Conservation (phyloP, 2,888 invertebrate genomes). For the Tillus elongatus region DNA sequence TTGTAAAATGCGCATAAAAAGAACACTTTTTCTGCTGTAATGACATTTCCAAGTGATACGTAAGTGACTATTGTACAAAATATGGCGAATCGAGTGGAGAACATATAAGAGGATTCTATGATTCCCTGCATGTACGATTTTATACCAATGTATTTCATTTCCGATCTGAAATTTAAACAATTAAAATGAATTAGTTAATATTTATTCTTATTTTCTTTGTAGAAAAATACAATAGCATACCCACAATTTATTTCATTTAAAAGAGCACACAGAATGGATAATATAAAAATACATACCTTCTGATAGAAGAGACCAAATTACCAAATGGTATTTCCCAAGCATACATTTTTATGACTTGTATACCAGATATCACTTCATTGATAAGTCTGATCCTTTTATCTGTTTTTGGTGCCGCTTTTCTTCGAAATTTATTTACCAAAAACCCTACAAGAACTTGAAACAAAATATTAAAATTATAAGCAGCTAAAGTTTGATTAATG, state of each 20-base stretch:
- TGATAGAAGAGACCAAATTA: slow-evolving; percentile 57
- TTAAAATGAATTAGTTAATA: too few relatives aligned
- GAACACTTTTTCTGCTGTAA: slow-evolving; percentile 73
- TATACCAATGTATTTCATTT: slow-evolving; percentile 57
- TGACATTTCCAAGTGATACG: slow-evolving; percentile 55
- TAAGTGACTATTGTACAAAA: slow-evolving; percentile 69
- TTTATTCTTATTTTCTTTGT: too few relatives aligned
- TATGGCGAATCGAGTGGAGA: slow-evolving; percentile 73
- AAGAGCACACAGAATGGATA: too few relatives aligned
- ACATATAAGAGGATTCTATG: slow-evolving; percentile 70
- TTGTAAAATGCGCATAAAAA: slow-evolving; percentile 82
- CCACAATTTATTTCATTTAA: too few relatives aligned
- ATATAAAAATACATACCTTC: slow-evolving; percentile 47
- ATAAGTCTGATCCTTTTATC: slow-evolving; percentile 79
- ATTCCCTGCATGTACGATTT: slow-evolving; percentile 65
- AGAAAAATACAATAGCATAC: too few relatives aligned
- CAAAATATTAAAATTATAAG: too few relatives aligned
- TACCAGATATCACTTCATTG: slow-evolving; percentile 82
- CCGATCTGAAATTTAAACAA: slow-evolving; percentile 53
- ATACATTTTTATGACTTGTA: slow-evolving; percentile 92
- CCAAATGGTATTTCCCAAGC: slow-evolving; percentile 88
- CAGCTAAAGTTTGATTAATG: too few relatives aligned
- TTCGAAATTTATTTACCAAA: too few relatives aligned
- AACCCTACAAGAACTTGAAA: too few relatives aligned
- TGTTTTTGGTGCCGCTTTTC: slow-evolving; percentile 68